Conservation (phyloP, 2,113 vertebrate genomes). For the Willisornis vidua region DNA sequence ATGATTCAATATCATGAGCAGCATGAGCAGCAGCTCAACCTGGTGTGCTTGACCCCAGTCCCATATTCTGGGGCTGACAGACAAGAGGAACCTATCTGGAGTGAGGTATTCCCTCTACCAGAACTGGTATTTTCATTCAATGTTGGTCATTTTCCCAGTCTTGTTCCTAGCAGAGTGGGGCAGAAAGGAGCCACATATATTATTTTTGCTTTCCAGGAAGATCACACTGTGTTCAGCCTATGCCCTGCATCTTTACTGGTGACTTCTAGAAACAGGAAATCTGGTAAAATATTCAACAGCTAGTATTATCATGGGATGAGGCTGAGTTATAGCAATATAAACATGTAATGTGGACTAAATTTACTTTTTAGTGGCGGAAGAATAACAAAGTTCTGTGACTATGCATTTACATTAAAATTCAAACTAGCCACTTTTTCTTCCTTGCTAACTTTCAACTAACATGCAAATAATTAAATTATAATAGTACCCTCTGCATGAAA, state of each 20-base stretch:
- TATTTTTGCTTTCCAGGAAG: neutral
- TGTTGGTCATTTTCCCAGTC: neutral
- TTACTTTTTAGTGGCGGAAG: neutral
- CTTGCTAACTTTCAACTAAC: neutral
- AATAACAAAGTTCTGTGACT: neutral
- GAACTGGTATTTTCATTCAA: neutral
- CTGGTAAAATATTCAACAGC: neutral
- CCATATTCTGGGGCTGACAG: neutral
- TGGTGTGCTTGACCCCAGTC: neutral
- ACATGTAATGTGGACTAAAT: neutral
- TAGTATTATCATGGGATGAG: neutral
- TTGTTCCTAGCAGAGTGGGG: neutral
- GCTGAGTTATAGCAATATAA: neutral
- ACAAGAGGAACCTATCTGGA: neutral
- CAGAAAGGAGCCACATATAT: neutral
- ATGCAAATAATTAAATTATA: constrained; percentile 7
- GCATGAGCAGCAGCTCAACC: neutral
- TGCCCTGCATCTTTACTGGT: neutral
- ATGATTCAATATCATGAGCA: rapidly evolving
- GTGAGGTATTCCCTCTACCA: neutral
- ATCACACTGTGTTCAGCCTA: neutral
- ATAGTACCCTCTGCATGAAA: neutral
- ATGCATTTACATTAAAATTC: neutral
- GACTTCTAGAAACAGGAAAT: neutral
- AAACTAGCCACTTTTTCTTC: neutral